A percentile compares a stretch with the other conserved stretches of the same genome.
Conservation (phyloP, 2,113 vertebrate genomes). For the Butorides virescens region DNA sequence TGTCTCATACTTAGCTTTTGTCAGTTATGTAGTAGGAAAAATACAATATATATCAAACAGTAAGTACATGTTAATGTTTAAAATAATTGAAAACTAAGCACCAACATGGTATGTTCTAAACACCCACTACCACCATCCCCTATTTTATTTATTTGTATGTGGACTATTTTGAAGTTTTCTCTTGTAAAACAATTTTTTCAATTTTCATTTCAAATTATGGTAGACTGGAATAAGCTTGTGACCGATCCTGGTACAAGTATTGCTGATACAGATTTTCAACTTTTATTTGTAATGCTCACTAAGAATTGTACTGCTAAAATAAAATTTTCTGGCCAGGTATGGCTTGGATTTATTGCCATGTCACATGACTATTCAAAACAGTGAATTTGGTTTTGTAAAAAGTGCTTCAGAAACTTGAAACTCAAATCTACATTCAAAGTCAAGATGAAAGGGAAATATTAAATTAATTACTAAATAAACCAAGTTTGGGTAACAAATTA, state of each 20-base stretch:
- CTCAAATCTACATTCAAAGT: neutral
- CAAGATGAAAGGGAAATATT: neutral
- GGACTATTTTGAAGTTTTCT: neutral
- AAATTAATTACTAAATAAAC: neutral
- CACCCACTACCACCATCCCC: neutral
- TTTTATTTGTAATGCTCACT: neutral
- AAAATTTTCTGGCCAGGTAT: neutral
- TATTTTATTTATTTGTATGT: neutral
- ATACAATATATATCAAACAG: neutral
- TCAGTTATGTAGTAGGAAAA: neutral
- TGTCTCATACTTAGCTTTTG: neutral
- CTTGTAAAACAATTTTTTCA: neutral
- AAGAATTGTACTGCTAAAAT: neutral
- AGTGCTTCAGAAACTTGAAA: neutral
- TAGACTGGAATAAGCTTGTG: neutral
- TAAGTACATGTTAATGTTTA: neutral
- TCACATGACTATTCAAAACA: neutral
- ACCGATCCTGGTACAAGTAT: accelerated
- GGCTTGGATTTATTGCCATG: neutral
- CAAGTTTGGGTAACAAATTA: neutral
- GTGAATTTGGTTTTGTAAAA: neutral
- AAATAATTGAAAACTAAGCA: neutral
- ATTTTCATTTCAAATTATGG: neutral
- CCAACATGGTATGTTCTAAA: neutral
- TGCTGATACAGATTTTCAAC: neutral